Conservation (phyloP, 2,888 invertebrate species). For the Lamproptera curius region DNA sequence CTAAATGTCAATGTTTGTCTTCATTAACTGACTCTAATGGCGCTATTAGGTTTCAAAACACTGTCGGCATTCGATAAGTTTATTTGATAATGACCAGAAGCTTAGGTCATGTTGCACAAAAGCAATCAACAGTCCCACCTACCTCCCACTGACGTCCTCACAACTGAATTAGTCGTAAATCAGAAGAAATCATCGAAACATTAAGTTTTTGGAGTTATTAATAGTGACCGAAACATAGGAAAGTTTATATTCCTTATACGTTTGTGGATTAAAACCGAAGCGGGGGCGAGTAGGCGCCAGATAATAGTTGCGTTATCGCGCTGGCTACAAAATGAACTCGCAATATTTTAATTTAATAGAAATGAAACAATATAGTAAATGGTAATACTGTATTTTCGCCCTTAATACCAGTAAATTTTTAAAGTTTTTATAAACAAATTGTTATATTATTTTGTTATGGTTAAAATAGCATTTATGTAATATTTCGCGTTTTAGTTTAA, state of each 20-base stretch:
- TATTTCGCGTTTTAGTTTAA: too few species aligned
- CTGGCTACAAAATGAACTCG: too few species aligned
- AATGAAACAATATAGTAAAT: too few species aligned
- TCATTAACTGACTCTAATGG: neutral
- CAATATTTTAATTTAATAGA: too few species aligned
- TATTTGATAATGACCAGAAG: constrained; percentile 29
- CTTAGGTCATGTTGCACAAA: constrained; percentile 19
- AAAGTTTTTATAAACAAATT: too few species aligned
- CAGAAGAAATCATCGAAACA: constrained; percentile 30
- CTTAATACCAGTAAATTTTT: too few species aligned
- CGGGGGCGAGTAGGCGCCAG: constrained; percentile 30
- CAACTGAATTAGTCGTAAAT: constrained; percentile 39
- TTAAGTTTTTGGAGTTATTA: constrained; percentile 16
- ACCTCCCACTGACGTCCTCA: constrained; percentile 34
- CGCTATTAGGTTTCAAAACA: constrained; percentile 14
- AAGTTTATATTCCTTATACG: constrained; percentile 16
- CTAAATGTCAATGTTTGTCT: neutral
- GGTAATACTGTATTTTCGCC: too few species aligned
- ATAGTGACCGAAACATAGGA: constrained; percentile 23
- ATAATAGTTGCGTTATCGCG: constrained; percentile 6
- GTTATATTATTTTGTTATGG: too few species aligned
- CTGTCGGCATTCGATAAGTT: constrained; percentile 27
- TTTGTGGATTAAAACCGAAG: constrained; percentile 16
- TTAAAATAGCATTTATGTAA: too few species aligned
- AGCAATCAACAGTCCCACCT: constrained; percentile 30